Percentiles rank a stretch among this genome's conserved stretches.
phyloP scores from a whole-genome alignment of 2,888 invertebrate species.

The Pocota personata region DNA sequence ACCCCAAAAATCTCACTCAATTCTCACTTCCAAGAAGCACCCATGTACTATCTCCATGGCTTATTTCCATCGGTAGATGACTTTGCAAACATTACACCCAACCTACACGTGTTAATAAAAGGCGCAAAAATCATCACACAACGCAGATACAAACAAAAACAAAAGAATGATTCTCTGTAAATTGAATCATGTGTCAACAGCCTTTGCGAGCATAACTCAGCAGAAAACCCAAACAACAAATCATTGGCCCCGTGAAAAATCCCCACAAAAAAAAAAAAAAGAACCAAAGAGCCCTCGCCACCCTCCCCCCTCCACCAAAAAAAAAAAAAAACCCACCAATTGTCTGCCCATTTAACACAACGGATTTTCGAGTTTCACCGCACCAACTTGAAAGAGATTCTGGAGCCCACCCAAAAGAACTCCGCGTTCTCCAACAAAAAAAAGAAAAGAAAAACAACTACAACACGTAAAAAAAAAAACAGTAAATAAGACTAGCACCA shows the following conservation, averaged over 20 bases:
- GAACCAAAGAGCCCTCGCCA: background rate
- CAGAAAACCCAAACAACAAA: conserved; percentile 40
- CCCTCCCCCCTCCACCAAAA: too few species aligned
- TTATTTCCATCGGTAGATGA: background rate
- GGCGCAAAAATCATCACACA: conserved; percentile 7
- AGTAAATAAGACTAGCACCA: background rate
- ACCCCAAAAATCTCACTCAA: background rate
- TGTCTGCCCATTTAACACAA: conserved; percentile 48
- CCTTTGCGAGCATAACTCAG: conserved; percentile 32
- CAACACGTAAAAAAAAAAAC: background rate
- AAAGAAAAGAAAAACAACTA: conserved; percentile 22
- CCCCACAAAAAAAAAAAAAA: conserved; percentile 12
- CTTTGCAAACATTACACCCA: background rate
- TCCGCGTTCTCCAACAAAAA: conserved; percentile 3
- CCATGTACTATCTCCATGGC: background rate
- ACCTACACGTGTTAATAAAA: conserved; percentile 20
- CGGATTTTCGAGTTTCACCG: conserved; percentile 32
- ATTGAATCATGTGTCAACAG: conserved; percentile 60
- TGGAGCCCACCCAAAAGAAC: conserved; percentile 49
- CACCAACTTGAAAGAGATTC: conserved; percentile 11
- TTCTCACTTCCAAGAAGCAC: background rate
- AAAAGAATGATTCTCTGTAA: background rate
- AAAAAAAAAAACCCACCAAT: conserved; percentile 16
- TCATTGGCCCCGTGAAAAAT: conserved; percentile 48
- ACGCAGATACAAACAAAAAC: background rate